Conservation (phyloP, 2,888 invertebrate species). For the Heliconius hortense region DNA sequence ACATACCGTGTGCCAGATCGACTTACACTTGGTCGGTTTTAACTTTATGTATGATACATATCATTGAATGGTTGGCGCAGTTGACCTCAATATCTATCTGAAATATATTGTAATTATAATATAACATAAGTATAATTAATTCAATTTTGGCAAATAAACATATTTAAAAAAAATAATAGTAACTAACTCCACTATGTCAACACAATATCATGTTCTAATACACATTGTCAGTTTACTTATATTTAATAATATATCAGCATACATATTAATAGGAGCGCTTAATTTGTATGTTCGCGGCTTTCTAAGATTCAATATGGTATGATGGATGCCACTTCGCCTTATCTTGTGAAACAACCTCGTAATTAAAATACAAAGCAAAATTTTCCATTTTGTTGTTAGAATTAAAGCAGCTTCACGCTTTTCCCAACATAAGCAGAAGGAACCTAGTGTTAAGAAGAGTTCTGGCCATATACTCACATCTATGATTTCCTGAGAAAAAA, state of each 20-base stretch:
- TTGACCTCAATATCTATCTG: not conserved
- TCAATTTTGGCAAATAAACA: not conserved
- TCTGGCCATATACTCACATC: no score
- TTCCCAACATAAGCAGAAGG: no score
- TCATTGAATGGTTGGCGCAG: no score
- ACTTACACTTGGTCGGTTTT: no score
- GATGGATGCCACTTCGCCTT: not conserved
- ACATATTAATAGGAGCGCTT: not conserved
- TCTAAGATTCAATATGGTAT: not conserved
- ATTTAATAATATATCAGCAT: not conserved
- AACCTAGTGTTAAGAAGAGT: no score
- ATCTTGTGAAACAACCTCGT: constrained; percentile 10
- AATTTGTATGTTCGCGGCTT: constrained; percentile 12
- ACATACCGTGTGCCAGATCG: no score
- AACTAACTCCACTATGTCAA: not conserved
- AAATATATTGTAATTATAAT: not conserved
- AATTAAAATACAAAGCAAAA: not conserved
- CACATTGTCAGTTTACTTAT: not conserved
- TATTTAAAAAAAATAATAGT: no score
- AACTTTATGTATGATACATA: no score
- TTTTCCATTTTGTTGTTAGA: not conserved
- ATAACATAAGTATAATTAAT: not conserved
- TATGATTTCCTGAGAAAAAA: no score
- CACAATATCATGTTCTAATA: not conserved
- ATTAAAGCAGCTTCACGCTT: no score